These are phyloP conservation scores for Phalacrocorax brasilianus DNA, from an alignment of 2,113 vertebrate genomes.

Conservation along the genomic window DNA sequence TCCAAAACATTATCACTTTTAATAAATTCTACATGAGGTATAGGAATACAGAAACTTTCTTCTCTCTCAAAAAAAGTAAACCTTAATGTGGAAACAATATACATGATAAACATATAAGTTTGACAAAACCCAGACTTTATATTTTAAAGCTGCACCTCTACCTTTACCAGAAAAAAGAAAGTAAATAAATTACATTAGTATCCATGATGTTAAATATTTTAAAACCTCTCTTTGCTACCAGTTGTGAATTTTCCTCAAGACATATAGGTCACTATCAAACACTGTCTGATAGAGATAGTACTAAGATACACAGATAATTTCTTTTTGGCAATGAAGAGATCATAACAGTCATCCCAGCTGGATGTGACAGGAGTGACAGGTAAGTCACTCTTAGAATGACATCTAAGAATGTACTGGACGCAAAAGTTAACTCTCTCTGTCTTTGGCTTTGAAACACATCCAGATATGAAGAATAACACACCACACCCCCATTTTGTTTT, in stretches of 20 bases:
- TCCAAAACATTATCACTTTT: not conserved
- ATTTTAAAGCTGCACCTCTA: not conserved
- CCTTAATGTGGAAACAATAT: not conserved
- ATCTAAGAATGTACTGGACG: not conserved
- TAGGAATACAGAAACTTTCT: not conserved
- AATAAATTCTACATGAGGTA: not conserved
- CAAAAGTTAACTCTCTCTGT: not conserved
- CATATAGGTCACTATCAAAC: not conserved
- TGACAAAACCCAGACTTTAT: not conserved
- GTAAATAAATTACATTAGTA: not conserved
- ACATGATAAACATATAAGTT: not conserved
- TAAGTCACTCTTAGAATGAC: not conserved
- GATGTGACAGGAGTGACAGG: not conserved
- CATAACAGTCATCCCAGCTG: not conserved
- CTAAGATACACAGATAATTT: conserved; percentile 12
- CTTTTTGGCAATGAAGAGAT: conserved; percentile 6
- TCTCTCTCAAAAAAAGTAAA: not conserved
- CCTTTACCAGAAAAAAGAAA: not conserved
- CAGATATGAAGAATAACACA: not conserved
- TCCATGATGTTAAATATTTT: not conserved
- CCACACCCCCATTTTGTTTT: not conserved
- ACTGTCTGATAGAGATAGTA: not conserved
- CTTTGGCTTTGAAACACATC: not conserved
- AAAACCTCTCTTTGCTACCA: not conserved
- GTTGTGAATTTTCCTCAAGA: not conserved